Evolutionary conservation across 2,888 invertebrate genomes (phyloP).

Genomic region (Polyploca ridens): DNA sequence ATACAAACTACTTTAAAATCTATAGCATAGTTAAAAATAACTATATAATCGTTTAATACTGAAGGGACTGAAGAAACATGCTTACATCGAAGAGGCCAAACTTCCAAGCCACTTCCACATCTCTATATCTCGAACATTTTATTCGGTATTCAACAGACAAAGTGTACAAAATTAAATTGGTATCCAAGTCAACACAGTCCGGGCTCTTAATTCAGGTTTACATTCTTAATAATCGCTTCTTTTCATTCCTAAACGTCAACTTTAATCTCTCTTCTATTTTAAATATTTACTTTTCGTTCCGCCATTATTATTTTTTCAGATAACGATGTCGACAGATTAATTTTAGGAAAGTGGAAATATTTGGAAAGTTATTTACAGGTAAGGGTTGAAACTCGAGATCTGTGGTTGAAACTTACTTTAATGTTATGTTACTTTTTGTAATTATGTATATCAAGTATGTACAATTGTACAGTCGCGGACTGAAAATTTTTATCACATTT

Average conservation of each 20-base stretch:
- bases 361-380: too few species aligned
- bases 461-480: too few species aligned
- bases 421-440: too few species aligned
- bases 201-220: slow-evolving; percentile 60
- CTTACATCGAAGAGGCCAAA: too few species aligned
- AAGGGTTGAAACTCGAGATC: too few species aligned
- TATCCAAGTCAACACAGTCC: slow-evolving; percentile 61
- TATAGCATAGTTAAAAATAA: too few species aligned
- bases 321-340: neutral
- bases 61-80: too few species aligned
- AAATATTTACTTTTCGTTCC: slow-evolving; percentile 16
- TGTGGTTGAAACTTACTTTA: too few species aligned
- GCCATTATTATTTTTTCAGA: neutral
- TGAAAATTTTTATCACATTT: too few species aligned
- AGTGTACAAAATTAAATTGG: slow-evolving; percentile 66
- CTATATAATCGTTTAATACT: too few species aligned
- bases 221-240: slow-evolving; percentile 56
- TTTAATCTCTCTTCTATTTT: slow-evolving; percentile 16
- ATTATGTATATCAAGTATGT: too few species aligned
- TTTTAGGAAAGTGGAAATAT: neutral
- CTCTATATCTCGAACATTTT: slow-evolving; percentile 33
- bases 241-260: slow-evolving; percentile 22
- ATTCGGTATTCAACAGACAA: slow-evolving; percentile 61
- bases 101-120: slow-evolving; percentile 32
- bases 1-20: too few species aligned